Evolutionary conservation across 2,888 invertebrate genomes (phyloP).

Genomic region (Acanthosoma haemorrhoidale): DNA sequence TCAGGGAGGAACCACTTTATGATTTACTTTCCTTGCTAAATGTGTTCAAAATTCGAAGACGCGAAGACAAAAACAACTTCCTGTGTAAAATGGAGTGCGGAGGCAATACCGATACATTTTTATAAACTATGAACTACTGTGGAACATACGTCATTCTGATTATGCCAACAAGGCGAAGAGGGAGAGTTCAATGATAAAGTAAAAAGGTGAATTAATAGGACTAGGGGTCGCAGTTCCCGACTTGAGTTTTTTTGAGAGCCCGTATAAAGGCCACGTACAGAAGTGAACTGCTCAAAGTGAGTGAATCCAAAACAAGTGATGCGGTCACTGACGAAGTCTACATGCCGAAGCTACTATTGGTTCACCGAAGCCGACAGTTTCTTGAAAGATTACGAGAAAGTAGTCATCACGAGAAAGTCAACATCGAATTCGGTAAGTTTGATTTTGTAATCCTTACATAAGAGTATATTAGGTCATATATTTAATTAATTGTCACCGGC

Average conservation of each 20-base stretch:
- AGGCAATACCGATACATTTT: neutral
- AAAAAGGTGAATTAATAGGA: neutral
- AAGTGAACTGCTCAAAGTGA: no score
- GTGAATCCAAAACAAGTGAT: no score
- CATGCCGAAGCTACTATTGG: slow-evolving; percentile 13
- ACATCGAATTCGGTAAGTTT: slow-evolving; percentile 23
- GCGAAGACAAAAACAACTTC: neutral
- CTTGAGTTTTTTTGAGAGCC: neutral
- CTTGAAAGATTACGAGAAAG: slow-evolving; percentile 20
- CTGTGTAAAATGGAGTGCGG: slow-evolving; percentile 13
- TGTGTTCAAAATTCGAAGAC: neutral
- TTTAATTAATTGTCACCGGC: no score
- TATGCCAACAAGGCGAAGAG: slow-evolving; percentile 20
- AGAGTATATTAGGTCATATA: no score
- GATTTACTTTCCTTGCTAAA: no score
- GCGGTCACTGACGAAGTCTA: slow-evolving; percentile 10
- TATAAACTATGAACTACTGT: slow-evolving; percentile 17
- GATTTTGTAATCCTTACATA: neutral
- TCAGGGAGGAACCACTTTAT: no score
- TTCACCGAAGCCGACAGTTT: slow-evolving; percentile 16
- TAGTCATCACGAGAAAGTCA: slow-evolving; percentile 3
- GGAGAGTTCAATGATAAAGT: slow-evolving; percentile 21
- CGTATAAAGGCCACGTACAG: neutral
- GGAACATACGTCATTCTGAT: slow-evolving; percentile 14
- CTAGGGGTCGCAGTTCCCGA: neutral